These are phyloP conservation scores for Beris morrisii DNA, from an alignment of 2,888 invertebrate genomes.

Conservation along the genomic window DNA sequence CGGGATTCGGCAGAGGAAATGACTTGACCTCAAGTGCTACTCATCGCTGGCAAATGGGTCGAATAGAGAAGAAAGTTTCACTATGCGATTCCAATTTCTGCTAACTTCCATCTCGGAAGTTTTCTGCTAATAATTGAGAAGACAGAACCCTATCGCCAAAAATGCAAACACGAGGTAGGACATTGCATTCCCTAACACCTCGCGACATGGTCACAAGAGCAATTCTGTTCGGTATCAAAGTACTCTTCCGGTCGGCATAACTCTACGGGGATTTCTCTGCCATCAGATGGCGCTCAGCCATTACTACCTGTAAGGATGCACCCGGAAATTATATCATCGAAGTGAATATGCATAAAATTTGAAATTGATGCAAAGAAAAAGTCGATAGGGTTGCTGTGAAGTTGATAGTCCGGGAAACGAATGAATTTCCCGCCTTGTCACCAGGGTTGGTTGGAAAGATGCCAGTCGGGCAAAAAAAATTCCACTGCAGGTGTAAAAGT, in stretches of 20 bases:
- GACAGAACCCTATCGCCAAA: too few species aligned
- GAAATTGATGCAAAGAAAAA: conserved; percentile 34
- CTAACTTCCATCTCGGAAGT: too few species aligned
- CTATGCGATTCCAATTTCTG: too few species aligned
- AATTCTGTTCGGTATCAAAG: background rate
- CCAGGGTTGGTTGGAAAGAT: conserved; percentile 12
- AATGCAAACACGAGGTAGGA: too few species aligned
- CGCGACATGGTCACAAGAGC: background rate
- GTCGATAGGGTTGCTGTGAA: conserved; percentile 21
- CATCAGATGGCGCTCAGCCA: too few species aligned
- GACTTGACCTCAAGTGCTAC: too few species aligned
- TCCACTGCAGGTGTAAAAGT: too few species aligned
- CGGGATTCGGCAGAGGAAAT: too few species aligned
- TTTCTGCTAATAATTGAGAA: too few species aligned
- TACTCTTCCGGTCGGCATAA: background rate
- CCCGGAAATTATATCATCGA: conserved; percentile 36
- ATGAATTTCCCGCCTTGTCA: conserved; percentile 13
- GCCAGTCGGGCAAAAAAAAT: background rate
- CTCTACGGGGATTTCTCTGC: too few species aligned
- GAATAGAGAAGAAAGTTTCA: too few species aligned
- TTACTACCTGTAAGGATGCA: conserved; percentile 15
- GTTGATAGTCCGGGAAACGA: conserved; percentile 13
- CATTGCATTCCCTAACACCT: background rate
- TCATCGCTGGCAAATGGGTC: too few species aligned
- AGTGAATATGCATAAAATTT: conserved; percentile 39